phyloP scores from a whole-genome alignment of 2,888 invertebrate species.

The Seira sanloemensis region DNA sequence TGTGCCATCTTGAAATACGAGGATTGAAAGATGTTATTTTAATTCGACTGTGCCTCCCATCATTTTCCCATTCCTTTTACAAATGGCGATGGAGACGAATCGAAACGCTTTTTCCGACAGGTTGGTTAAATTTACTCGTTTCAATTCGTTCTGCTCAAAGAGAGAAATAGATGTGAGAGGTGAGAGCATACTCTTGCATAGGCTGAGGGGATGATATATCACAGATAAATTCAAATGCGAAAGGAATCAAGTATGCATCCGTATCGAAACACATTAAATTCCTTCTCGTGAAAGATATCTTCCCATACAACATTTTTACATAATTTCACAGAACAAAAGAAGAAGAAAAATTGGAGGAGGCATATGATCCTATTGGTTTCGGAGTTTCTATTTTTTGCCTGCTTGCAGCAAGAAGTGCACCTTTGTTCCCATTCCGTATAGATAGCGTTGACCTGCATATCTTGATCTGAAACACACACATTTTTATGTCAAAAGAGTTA shows the following conservation, averaged over 20 bases:
- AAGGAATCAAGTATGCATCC: not conserved
- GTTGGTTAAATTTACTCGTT: conserved; percentile 17
- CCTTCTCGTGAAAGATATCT: not conserved
- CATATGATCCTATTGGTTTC: too few species aligned
- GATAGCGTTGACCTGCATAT: not conserved
- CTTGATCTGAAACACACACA: not conserved
- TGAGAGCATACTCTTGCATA: too few species aligned
- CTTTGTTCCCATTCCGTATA: too few species aligned
- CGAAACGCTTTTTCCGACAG: conserved; percentile 20
- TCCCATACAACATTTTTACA: not conserved
- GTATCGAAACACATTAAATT: not conserved
- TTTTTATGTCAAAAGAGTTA: not conserved
- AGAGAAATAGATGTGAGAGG: not conserved
- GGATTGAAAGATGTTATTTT: conserved; percentile 3
- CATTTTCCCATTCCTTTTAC: not conserved
- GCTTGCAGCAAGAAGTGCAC: too few species aligned
- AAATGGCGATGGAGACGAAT: conserved; percentile 15
- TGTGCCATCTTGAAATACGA: conserved; percentile 17
- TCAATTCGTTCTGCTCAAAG: conserved; percentile 14
- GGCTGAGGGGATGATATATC: not conserved
- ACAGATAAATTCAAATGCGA: not conserved
- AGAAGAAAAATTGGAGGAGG: too few species aligned
- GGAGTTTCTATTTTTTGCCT: too few species aligned
- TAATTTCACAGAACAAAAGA: not conserved
- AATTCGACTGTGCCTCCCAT: conserved; percentile 8